Evolutionary conservation across 2,888 invertebrate species (phyloP).

Genomic region (Amorpha juglandis): DNA sequence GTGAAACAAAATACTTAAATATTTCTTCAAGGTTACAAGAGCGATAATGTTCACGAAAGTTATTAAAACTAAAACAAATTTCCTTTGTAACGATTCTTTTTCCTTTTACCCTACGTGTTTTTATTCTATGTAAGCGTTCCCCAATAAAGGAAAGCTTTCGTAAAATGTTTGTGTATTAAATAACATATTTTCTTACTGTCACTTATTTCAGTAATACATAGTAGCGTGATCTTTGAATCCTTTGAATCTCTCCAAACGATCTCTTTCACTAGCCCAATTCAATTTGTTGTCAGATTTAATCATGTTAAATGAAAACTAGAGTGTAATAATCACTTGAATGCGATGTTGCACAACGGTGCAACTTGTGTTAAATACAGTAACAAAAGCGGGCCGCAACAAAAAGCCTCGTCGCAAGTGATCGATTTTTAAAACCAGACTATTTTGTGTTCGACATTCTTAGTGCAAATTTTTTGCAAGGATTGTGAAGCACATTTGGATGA

Average conservation of each 20-base stretch:
- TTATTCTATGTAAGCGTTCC: not conserved
- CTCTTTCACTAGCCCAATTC: not conserved
- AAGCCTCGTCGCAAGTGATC: not conserved
- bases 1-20: not conserved
- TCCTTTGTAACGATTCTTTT: not conserved
- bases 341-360: not conserved
- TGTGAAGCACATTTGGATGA: not conserved
- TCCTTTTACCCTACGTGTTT: not conserved
- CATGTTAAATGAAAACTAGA: not conserved
- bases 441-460: slow-evolving; percentile 8
- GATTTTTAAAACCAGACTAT: slow-evolving; percentile 20
- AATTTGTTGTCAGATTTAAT: slow-evolving; percentile 5
- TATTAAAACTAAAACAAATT: not conserved
- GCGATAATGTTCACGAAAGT: not conserved
- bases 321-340: not conserved
- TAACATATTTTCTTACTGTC: not conserved
- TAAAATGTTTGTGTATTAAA: not conserved
- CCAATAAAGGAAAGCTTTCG: not conserved
- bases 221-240: not conserved
- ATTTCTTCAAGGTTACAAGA: not conserved
- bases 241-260: not conserved
- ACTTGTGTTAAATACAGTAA: not conserved
- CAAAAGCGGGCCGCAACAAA: not conserved
- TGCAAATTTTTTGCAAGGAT: not conserved
- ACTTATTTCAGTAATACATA: not conserved